Conservation (phyloP, 2,797 vertebrate genomes). For the Pelodytes ibericus region DNA sequence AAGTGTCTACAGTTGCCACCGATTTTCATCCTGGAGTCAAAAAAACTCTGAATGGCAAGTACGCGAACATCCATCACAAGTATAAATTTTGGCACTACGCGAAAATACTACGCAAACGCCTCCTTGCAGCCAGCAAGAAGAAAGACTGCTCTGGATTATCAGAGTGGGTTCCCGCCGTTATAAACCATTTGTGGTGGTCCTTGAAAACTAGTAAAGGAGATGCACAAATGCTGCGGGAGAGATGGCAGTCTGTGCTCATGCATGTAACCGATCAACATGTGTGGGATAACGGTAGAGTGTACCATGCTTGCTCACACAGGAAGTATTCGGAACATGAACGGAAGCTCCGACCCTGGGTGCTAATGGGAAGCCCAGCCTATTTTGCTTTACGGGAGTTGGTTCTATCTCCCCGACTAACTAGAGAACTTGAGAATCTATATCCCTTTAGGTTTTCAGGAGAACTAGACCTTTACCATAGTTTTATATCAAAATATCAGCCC, state of each 20-base stretch:
- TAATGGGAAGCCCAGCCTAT: not conserved
- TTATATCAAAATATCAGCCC: conserved; percentile 3
- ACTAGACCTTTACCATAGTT: conserved; percentile 9
- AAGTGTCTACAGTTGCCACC: not conserved
- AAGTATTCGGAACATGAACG: not conserved
- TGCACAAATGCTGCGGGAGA: not conserved
- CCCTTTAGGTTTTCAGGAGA: conserved; percentile 3
- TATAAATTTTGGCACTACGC: conserved; percentile 13
- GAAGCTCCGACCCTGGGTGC: not conserved
- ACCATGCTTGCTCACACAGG: conserved; percentile 3
- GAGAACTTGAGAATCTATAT: conserved; percentile 12
- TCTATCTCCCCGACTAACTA: not conserved
- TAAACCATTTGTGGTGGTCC: conserved; percentile 23
- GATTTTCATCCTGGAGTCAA: not conserved
- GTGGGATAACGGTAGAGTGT: conserved; percentile 1
- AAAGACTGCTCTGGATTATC: conserved; percentile 6
- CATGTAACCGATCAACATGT: conserved; percentile 4
- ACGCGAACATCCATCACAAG: not conserved
- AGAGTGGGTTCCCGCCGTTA: conserved; percentile 17
- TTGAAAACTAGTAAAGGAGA: not conserved
- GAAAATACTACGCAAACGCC: not conserved
- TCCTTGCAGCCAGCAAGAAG: conserved; percentile 1
- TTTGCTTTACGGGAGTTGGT: conserved; percentile 3
- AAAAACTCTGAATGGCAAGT: not conserved
- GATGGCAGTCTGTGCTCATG: conserved; percentile 17